phyloP scores from a whole-genome alignment of 2,113 vertebrate species.

The Tenebrosternarchus preto region DNA sequence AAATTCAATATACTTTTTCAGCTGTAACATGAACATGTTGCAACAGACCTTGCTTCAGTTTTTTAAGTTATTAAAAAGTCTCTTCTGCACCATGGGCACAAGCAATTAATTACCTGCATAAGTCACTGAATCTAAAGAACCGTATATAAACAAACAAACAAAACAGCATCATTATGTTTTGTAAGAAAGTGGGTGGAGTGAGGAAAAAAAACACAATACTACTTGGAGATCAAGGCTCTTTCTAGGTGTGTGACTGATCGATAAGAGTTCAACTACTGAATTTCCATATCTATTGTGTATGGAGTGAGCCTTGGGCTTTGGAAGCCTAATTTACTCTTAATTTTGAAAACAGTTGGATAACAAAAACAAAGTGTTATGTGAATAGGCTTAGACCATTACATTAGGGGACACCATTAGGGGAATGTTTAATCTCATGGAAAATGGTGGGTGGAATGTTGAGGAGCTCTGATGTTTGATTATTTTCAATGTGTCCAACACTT shows the following conservation, averaged over 20 bases:
- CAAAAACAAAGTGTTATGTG: neutral
- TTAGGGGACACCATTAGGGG: neutral
- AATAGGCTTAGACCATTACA: neutral
- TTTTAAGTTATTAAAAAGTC: too few species aligned
- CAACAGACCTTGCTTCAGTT: neutral
- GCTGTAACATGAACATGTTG: neutral
- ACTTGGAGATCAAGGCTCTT: slow-evolving; percentile 12
- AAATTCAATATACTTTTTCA: neutral
- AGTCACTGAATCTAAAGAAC: neutral
- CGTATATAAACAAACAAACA: neutral
- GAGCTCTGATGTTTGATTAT: too few species aligned
- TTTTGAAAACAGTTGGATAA: neutral
- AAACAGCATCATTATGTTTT: neutral
- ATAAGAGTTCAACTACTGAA: neutral
- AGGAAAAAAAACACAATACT: neutral
- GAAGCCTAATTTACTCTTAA: neutral
- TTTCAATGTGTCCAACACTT: too few species aligned
- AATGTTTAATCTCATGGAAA: neutral
- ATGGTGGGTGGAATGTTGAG: too few species aligned
- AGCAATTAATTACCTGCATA: neutral
- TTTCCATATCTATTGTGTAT: neutral
- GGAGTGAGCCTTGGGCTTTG: neutral
- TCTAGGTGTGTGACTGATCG: neutral
- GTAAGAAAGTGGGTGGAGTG: neutral
- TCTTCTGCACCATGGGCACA: neutral